phyloP scores from a whole-genome alignment of 2,797 vertebrate genomes.

The Danio albolineatus region DNA sequence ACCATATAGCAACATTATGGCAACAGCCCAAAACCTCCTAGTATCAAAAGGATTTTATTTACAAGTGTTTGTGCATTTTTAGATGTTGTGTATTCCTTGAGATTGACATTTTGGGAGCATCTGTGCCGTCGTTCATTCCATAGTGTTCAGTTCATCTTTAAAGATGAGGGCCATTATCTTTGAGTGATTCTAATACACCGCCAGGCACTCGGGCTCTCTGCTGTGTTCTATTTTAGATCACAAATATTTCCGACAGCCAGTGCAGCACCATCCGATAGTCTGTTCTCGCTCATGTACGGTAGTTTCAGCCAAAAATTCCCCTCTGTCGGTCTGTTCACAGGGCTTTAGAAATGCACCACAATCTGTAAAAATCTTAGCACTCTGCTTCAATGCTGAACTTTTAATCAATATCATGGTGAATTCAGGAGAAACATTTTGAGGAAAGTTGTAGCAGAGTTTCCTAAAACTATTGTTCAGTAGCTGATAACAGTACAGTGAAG shows the following conservation, averaged over 20 bases:
- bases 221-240: conserved; percentile 47
- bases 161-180: conserved; percentile 30
- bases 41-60: neutral
- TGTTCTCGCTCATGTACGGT: conserved; percentile 5
- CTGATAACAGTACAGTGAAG: too few relatives aligned
- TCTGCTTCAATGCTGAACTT: neutral
- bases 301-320: neutral
- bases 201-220: conserved; percentile 13
- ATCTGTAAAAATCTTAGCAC: neutral
- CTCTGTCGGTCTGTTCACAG: neutral
- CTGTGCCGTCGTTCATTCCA: neutral
- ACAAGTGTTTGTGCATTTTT: neutral
- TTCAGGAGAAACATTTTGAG: neutral
- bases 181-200: conserved; percentile 1
- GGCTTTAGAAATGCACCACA: neutral
- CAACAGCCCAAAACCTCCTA: neutral
- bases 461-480: too few relatives aligned
- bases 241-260: conserved; percentile 34
- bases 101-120: neutral
- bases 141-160: conserved; percentile 9
- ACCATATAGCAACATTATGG: neutral
- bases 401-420: neutral
- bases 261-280: neutral
- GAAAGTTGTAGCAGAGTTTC: neutral
- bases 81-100: neutral